Base-by-base conservation (phyloP, 2,888 invertebrate species). In the Drosophila mayaguana region DNA sequence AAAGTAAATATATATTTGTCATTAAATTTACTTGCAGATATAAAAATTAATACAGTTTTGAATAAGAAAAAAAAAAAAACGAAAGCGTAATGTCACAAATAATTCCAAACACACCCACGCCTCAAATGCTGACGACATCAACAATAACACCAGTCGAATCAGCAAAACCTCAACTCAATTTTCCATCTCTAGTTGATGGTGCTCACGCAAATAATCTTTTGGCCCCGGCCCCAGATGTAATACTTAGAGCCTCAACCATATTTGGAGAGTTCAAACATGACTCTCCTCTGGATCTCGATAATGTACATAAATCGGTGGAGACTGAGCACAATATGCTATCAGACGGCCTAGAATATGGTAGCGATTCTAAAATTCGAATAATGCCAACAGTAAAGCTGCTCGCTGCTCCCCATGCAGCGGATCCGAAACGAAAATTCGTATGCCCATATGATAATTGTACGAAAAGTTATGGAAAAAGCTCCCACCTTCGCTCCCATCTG, bases 401-500 rank as follows among this genome's bases (percentile, higher is more conserved):
- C 76, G 90, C 90, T 6, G 54, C 79, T 12, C 80, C 88, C 4
- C 90, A 87, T 68, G 78, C 85, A 5, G 20, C 81, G 4, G 88
- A 91, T 73, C 89, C 89, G 1, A 92, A 92, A 40, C 85, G 89
- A 7, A 90, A 91, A 50, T 92, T 90, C 66, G 81, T 82, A 0
- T 92, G 92, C 62, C 90, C 92, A 0, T 89, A 92, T 60, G 88
- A 86, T 1, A 91, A 91, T 63, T 92, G 92, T 63, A 88, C 88
- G 11, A 92, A 92, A 73, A 89, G 92, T 51, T 92, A 92, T 70
- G 92, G 92, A 8, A 92, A 92, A 75, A 92, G 92, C 74, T 92
- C 92, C 38, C 92, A 92, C 77, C 78, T 92, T 61, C 92, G 92
- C 42, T 92, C 92, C 25, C 92, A 92, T 83, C 82, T 92, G 36